Evolutionary conservation across 2,797 vertebrate genomes (phyloP).

Genomic region (Neomorphus geoffroyi): DNA sequence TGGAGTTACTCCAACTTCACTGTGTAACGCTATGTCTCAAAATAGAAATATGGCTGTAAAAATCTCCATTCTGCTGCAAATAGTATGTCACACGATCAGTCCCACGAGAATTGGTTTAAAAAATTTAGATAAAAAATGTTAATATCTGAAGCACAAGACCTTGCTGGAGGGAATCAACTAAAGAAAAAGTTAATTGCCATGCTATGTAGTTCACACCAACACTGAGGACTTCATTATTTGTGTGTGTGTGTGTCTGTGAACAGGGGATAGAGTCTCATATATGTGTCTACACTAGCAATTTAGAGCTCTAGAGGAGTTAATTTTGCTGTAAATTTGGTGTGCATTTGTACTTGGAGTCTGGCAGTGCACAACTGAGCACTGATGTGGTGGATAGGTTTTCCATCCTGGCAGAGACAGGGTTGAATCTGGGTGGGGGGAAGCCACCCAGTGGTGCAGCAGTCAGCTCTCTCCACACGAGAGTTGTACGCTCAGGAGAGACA

Average conservation of each 20-base stretch:
- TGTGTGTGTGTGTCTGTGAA: no score
- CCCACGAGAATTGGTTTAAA: not conserved
- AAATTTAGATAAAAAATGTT: not conserved
- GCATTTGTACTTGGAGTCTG: not conserved
- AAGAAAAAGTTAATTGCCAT: not conserved
- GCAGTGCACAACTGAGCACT: not conserved
- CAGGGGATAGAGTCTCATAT: no score
- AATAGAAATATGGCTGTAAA: not conserved
- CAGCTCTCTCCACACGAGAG: not conserved
- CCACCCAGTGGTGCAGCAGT: not conserved
- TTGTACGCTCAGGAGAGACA: not conserved
- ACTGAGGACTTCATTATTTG: no score
- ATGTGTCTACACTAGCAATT: no score
- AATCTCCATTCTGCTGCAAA: not conserved
- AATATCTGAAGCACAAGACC: not conserved
- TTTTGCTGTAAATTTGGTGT: not conserved
- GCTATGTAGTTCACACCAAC: not conserved
- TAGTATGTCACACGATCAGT: not conserved
- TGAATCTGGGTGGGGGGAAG: not conserved
- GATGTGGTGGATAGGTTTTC: not conserved
- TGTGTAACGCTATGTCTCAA: not conserved
- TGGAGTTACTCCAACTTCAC: not conserved
- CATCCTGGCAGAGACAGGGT: not conserved
- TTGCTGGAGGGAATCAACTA: not conserved
- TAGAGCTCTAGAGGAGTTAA: not conserved